Base-by-base conservation (phyloP, 1,140 invertebrate species). In the Tyrophagus putrescentiae region DNA sequence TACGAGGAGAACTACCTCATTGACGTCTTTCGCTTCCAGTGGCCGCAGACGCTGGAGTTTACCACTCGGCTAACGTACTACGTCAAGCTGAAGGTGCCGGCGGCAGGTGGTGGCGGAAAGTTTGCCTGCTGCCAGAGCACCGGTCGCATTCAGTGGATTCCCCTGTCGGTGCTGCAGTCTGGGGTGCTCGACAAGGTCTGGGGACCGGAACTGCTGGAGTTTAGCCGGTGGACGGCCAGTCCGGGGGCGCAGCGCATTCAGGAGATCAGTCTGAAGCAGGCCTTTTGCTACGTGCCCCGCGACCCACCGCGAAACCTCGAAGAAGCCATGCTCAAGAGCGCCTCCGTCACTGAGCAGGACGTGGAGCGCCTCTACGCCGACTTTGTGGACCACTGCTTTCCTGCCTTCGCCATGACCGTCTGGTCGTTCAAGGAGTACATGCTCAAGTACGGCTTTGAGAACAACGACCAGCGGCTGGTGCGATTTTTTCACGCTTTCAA, bases 351-450 rank as follows among this genome's bases (percentile, higher is more conserved):
- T 13, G 60, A 61, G 32, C 52, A 50, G 32, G 62, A 63, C 25
- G 29, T 63, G 11, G 23, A 36, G 18, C 11, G 45, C 13, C 34
- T 63, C 27, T 63, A 62, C 39, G n/a, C 27, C 4, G 62, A 63
- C 33, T 63, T 33, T 53, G 13, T 63, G 16, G 33, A 64, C 32
- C 62, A 63, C 23, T 63, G 62, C 29, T 63, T 34, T 42, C 62
- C 62, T 11, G 25, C 16, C 28, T 60, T 60, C 9, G 33, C 7
- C 11, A 50, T 63, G 60, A 42, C 16, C 6, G 16, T 25, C n/a
- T 13, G 13, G 16, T 63, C 62, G 34, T 63, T 63, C 45, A 44
- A 27, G 13, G 32, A 34, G 16, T 63, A 63, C 33, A 63, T 63
- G 62, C 27, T 11, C 3, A 62, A 56, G 36, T 32, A 5, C n/a